Base-by-base conservation (phyloP, 2,113 vertebrate genomes). In the Promerops cafer region DNA sequence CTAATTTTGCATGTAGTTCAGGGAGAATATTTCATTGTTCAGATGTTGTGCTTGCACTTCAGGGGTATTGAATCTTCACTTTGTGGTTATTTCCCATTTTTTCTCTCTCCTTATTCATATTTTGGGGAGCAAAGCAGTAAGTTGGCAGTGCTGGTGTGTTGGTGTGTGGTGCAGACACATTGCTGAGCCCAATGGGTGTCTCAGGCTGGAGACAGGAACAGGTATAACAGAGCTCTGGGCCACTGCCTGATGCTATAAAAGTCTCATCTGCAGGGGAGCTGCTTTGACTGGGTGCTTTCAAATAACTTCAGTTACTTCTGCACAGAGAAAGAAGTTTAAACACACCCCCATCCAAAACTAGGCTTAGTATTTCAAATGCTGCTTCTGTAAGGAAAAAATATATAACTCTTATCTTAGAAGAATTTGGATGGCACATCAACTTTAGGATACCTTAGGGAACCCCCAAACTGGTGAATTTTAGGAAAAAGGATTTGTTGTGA, bases 1-100 rank as follows among this genome's bases (percentile, higher is more conserved):
- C 86, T 92, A 81, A 82, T 87, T 97, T 57, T 92, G 71, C 66
- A 12, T 54, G 89, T 89, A 90, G 92, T 94, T 96, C 57, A 3
- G 70, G 90, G 87, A 83, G 83, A 83, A 31, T 56, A 16, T 90
- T 79, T 69, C 57, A 56, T 80, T 90, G 89, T 89, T 94, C 83
- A 83, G 59, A 22, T 39, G 13, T 45, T 60, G 69, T 54, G 37
- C 77, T 79, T 89, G 65, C 33, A 53, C 69, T 94, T 63, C 50
- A 37, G 18, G 54, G 37, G 61, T 71, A 30, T 53, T 75, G 83
- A 78, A 5, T 77, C 81, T 82, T 92, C 40, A 13, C 27, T 52
- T 44, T 16, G 53, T 87, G 77, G 39, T 89, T 93, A 8, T 86
- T 45, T 56, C 17, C 61, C 37, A 44, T 54, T 52, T 74, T 56